Evolutionary conservation across 2,797 vertebrate species (phyloP), one percentile per base, ranked within the genome.

Genomic region (Cottoperca gobio): DNA sequence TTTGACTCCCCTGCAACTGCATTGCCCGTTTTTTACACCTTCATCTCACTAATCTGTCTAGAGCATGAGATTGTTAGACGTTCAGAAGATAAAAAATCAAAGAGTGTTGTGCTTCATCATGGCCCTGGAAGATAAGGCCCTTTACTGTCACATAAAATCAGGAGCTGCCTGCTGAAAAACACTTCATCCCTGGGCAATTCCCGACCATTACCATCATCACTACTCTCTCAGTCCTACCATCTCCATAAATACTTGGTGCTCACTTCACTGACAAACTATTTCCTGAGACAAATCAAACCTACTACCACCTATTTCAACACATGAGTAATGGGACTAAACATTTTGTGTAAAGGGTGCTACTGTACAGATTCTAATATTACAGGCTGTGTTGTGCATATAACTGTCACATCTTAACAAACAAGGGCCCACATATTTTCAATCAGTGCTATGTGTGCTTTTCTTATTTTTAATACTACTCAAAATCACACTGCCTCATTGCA

Each of bases 81-180:
- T 77, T 80, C 65, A 52, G 73, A 86, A 88, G 83, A 90, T 91
- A 89, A 91, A 90, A 93, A 91, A 92, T 93, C 91, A 87, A 88
- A 91, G 85, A 87, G 77, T 73, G 86, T 74, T 81, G 88, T 88
- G 88, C 89, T 92, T 92, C 87, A 91, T 89, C 88, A 69, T 83
- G 81, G 88, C 77, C 82, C 76, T 79, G 88, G 80, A 87, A 91
- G 91, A 93, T 93, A 94, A 91, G 90, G 76, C 76, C 71, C 74
- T 91, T 83, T 87, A 82, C 90, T 91, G 92, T 92, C 93, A 92
- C 87, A 88, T 86, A 81, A 86, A 93, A 92, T 92, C 91, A 92
- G 83, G 48, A 77, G 77, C 79, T 86, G 86, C 76, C 76, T 78
- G 33, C 76, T 88, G 84, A 84, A 91, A 90, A 90, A 87, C 88